A percentile compares a stretch with the other conserved stretches of the same genome.
Evolutionary conservation across 1,140 invertebrate genomes (phyloP).

Genomic region (Hypsibius dujardini): DNA sequence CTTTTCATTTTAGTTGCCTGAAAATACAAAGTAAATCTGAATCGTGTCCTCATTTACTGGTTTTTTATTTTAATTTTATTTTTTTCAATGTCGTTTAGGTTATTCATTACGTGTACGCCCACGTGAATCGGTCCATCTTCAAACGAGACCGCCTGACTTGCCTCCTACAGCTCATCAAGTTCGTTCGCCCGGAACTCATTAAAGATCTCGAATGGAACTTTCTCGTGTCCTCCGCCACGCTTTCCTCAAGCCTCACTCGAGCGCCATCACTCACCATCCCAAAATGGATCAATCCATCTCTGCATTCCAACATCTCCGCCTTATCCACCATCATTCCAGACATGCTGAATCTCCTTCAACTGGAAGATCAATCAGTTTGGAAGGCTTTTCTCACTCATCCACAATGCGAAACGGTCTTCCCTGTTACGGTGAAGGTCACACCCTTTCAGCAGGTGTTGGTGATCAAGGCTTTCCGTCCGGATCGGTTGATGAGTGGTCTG

Average conservation of each 20-base stretch:
- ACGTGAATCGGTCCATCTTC: slow-evolving; percentile 58
- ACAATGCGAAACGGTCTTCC: slow-evolving; percentile 42
- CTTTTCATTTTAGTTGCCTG: slow-evolving; percentile 26
- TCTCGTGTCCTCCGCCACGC: neutral
- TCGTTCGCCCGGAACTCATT: slow-evolving; percentile 45
- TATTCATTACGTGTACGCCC: slow-evolving; percentile 45
- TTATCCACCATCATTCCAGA: no score
- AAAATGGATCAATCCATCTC: no score
- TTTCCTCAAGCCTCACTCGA: neutral
- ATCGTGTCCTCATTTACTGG: no score
- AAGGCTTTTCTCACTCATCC: slow-evolving; percentile 43
- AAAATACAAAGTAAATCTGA: neutral
- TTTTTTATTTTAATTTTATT: no score
- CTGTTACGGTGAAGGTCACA: slow-evolving; percentile 40
- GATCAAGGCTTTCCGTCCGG: slow-evolving; percentile 60
- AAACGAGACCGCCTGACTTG: slow-evolving; percentile 53
- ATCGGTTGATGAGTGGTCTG: slow-evolving; percentile 53
- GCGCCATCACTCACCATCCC: neutral
- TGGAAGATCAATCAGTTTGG: slow-evolving; percentile 48
- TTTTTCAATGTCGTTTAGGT: neutral
- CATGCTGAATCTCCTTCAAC: slow-evolving; percentile 36
- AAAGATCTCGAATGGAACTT: slow-evolving; percentile 34
- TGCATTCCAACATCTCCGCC: no score
- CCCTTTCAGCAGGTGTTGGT: slow-evolving; percentile 67
- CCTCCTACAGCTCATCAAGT: slow-evolving; percentile 49